Base-by-base conservation (phyloP, 2,113 vertebrate species). In the Dendrocopos noguchii region DNA sequence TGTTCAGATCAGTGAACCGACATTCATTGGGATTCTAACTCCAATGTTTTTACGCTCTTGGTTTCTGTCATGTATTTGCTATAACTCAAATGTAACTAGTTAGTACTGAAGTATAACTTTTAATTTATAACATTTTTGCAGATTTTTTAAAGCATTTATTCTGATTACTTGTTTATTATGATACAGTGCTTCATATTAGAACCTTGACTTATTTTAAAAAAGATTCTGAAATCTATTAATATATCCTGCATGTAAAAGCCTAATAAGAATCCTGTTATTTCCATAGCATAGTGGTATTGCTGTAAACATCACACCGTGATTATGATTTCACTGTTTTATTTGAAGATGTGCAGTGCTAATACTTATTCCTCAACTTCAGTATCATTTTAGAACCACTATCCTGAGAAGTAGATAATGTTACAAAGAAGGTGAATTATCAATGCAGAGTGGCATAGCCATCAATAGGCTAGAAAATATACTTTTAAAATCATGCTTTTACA, bases 401-500 rank as follows among this genome's bases (percentile, higher is more conserved):
- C 77, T 80, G 88, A 95, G 90, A 88, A 96, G 71, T 44, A 93
- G 81, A 87, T 71, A 67, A 86, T 82, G 25, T 72, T 86, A 93
- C 91, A 88, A 94, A 92, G 82, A 94, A 81, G 71, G 91, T 3
- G 4, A 95, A 96, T 97, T 97, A 97, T 95, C 95, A 96, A 97
- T 95, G 91, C 66, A 74, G 73, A 67, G 88, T 56, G 74, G 74
- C 42, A 71, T 20, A 77, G 84, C 82, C 60, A 76, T 94, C 82
- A 88, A 86, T 65, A 92, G 91, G 82, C 84, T 95, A 88, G 80
- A 91, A 95, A 97, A 97, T 94, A 88, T 89, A 74, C 91, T 95
- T 96, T 71, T 52, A 72, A 95, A 95, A 97, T 93, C 89, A 91
- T 90, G 96, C 86, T 97, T 96, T 96, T 93, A 92, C 93, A 96